Conservation (phyloP, 2,797 vertebrate species). For the Oreochromis grahami region DNA sequence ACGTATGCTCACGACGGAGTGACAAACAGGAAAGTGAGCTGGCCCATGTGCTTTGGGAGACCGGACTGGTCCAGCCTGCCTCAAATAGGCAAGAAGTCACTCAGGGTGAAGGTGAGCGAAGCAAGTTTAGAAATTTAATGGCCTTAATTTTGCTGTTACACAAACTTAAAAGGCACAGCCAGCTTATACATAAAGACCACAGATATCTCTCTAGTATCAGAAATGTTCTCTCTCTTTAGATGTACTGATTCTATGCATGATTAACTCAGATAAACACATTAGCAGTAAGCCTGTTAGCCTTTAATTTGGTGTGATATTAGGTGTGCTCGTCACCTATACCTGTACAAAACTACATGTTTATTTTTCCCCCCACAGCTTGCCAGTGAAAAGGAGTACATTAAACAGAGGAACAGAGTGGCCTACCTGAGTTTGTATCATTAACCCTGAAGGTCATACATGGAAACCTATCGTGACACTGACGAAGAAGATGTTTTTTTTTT, state of each 20-base stretch:
- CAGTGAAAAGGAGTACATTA: conserved; percentile 75
- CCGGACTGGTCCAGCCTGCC: conserved; percentile 83
- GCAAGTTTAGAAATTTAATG: background rate
- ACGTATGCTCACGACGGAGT: conserved; percentile 55
- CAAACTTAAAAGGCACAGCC: background rate
- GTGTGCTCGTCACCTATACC: background rate
- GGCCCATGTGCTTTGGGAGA: conserved; percentile 87
- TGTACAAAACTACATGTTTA: background rate
- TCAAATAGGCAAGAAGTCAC: conserved; percentile 60
- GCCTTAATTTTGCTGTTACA: background rate
- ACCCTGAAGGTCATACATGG: background rate
- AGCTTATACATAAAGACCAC: background rate
- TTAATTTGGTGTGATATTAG: background rate
- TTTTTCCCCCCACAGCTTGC: conserved; percentile 66
- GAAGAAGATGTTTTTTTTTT: background rate
- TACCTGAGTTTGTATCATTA: conserved; percentile 75
- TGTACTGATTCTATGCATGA: background rate
- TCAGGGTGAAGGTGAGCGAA: conserved; percentile 74
- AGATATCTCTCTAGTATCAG: background rate
- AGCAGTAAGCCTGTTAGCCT: background rate
- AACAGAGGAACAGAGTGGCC: conserved; percentile 74
- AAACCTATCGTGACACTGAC: background rate
- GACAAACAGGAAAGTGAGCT: conserved; percentile 70
- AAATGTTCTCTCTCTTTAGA: background rate
- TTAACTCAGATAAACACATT: background rate